phyloP scores from a whole-genome alignment of 2,113 vertebrate species.

The Ursus arctos region DNA sequence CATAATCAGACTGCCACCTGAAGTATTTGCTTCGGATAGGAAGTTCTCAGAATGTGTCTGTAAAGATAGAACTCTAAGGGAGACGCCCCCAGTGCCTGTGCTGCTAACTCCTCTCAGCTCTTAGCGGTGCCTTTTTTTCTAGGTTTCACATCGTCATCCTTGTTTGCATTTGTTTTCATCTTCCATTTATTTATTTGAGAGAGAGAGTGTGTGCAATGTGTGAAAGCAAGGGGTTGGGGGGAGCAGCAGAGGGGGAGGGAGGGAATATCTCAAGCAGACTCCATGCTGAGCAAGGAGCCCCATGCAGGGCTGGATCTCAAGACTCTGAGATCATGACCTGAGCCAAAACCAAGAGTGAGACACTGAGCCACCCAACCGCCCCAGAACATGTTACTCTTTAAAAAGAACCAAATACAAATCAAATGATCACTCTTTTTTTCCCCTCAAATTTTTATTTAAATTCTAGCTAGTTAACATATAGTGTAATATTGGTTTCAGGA shows the following conservation, averaged over 20 bases:
- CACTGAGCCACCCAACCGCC: background rate
- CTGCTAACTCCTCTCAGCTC: background rate
- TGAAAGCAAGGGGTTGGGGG: background rate
- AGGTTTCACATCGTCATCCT: background rate
- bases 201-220: background rate
- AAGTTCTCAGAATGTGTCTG: background rate
- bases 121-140: background rate
- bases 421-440: background rate
- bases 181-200: background rate
- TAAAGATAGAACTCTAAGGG: background rate
- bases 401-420: conserved; percentile 1
- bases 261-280: background rate
- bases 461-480: background rate
- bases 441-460: background rate
- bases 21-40: background rate
- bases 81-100: fast-evolving
- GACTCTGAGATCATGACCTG: background rate
- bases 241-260: background rate
- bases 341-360: background rate
- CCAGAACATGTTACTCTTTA: background rate
- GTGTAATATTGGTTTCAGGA: background rate
- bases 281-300: background rate
- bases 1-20: background rate
- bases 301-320: background rate
- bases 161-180: background rate